Evolutionary conservation across 2,113 vertebrate species (phyloP).

Genomic region (Petromus typicus): DNA sequence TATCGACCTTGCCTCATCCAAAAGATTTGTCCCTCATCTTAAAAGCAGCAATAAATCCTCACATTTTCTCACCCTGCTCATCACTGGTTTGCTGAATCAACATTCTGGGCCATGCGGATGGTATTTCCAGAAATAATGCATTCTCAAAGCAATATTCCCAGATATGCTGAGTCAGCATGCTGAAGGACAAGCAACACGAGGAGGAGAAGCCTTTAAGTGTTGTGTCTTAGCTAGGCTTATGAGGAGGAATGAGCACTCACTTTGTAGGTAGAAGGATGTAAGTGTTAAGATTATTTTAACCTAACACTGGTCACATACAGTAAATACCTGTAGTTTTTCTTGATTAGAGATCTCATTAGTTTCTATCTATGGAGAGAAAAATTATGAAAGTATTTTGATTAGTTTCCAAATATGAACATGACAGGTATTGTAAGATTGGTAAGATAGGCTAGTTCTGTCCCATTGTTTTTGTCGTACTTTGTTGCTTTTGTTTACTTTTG

Average conservation of each 20-base stretch:
- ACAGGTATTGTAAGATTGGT: slow-evolving; percentile 10
- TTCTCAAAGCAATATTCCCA: slow-evolving; percentile 46
- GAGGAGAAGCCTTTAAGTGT: not conserved
- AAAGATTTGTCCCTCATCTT: slow-evolving; percentile 67
- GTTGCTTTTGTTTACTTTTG: too few relatives aligned
- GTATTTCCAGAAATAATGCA: slow-evolving; percentile 75
- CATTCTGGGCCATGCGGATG: slow-evolving; percentile 33
- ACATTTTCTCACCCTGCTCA: slow-evolving; percentile 48
- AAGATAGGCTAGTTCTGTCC: slow-evolving; percentile 47
- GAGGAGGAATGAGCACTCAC: not conserved
- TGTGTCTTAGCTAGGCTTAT: not conserved
- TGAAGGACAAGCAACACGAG: slow-evolving; percentile 44
- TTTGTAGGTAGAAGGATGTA: not conserved
- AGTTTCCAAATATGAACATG: not conserved
- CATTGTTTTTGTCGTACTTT: too few relatives aligned
- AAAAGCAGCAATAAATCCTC: slow-evolving; percentile 79
- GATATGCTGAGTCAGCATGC: slow-evolving; percentile 67
- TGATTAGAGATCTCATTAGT: not conserved
- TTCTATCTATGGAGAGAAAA: slow-evolving; percentile 16
- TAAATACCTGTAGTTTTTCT: not conserved
- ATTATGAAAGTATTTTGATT: not conserved
- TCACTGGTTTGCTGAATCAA: slow-evolving; percentile 74
- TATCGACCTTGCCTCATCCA: slow-evolving; percentile 65
- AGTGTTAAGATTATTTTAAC: not conserved
- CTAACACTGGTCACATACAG: not conserved